phyloP scores from a whole-genome alignment of 2,113 vertebrate species.

The Polypterus senegalus region DNA sequence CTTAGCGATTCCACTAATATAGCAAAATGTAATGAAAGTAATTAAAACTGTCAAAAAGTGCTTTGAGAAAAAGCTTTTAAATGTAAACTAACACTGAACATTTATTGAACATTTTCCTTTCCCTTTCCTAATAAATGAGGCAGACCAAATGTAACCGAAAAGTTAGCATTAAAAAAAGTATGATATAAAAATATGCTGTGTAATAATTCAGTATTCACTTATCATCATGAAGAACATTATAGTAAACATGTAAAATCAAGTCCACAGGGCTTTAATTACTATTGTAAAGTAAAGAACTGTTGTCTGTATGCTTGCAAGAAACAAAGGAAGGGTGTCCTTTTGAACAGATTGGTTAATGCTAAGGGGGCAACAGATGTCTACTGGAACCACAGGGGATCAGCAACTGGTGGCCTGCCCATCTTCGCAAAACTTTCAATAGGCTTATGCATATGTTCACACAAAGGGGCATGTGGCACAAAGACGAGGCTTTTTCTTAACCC shows the following conservation, averaged over 20 bases:
- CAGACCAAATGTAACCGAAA: too few relatives aligned
- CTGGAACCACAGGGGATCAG: constrained; percentile 78
- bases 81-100: too few relatives aligned
- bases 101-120: too few relatives aligned
- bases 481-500: constrained; percentile 60
- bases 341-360: constrained; percentile 72
- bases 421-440: constrained; percentile 67
- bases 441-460: constrained; percentile 65
- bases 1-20: too few relatives aligned
- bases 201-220: too few relatives aligned
- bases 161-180: too few relatives aligned
- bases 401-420: constrained; percentile 81
- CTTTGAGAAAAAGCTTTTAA: too few relatives aligned
- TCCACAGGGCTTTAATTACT: constrained; percentile 60
- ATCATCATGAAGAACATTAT: too few relatives aligned
- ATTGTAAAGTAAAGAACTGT: constrained; percentile 47
- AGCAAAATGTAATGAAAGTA: too few relatives aligned
- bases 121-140: too few relatives aligned
- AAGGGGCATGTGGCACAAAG: constrained; percentile 62
- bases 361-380: constrained; percentile 86
- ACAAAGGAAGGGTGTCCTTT: constrained; percentile 62
- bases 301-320: constrained; percentile 42
- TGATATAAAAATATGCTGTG: too few relatives aligned
- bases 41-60: too few relatives aligned
- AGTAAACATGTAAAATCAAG: constrained; percentile 16